These are phyloP conservation scores for Eilema sororculum DNA, from an alignment of 2,888 invertebrate genomes.

Conservation along the genomic window DNA sequence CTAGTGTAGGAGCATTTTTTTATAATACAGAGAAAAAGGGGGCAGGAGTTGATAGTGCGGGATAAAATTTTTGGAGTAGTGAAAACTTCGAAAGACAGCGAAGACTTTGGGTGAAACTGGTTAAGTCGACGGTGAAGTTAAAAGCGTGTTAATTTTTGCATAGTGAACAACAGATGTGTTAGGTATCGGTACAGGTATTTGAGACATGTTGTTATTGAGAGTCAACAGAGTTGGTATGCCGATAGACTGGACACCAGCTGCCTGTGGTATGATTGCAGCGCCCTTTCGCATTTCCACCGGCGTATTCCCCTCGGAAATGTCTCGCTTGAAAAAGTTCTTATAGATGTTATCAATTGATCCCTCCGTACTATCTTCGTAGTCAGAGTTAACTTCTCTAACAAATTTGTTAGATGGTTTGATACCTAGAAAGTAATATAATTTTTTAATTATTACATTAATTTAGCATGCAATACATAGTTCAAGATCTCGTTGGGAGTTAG, in stretches of 20 bases:
- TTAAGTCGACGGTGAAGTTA: constrained; percentile 49
- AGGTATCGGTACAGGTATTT: constrained; percentile 78
- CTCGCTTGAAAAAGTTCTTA: constrained; percentile 53
- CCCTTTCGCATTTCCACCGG: constrained; percentile 66
- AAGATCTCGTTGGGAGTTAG: not conserved
- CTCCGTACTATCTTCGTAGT: constrained; percentile 20
- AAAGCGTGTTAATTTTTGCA: constrained; percentile 73
- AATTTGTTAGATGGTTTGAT: not conserved
- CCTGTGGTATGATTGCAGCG: constrained; percentile 66
- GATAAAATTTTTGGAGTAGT: not conserved
- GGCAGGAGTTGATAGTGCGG: not conserved
- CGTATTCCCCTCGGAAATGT: constrained; percentile 33
- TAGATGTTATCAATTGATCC: constrained; percentile 38
- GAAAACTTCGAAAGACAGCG: not conserved
- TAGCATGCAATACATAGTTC: not conserved
- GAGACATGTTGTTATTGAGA: constrained; percentile 71
- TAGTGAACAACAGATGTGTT: constrained; percentile 79
- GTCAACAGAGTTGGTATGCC: constrained; percentile 70
- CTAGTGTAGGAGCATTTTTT: no score
- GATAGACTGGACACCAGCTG: constrained; percentile 69
- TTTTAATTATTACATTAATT: not conserved
- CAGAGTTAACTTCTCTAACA: not conserved
- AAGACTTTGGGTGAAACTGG: no score
- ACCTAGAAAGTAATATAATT: constrained; percentile 11
- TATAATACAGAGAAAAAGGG: not conserved